phyloP scores from a whole-genome alignment of 2,113 vertebrate species.

The Brachyistius frenatus region DNA sequence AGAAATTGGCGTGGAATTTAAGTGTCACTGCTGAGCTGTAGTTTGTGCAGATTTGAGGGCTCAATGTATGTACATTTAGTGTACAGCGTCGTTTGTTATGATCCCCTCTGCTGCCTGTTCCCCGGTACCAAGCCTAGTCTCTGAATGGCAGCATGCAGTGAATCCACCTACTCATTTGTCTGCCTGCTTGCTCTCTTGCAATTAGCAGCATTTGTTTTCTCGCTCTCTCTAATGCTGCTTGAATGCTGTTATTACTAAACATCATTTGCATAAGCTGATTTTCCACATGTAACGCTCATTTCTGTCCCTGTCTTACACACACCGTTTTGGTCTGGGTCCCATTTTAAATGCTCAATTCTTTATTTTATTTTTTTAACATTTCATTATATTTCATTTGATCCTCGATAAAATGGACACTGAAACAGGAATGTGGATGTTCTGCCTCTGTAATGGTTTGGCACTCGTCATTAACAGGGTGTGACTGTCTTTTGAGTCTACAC shows the following conservation, averaged over 20 bases:
- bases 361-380: background rate
- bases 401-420: constrained; percentile 56
- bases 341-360: constrained; percentile 45
- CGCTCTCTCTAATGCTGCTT: constrained; percentile 57
- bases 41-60: constrained; percentile 15
- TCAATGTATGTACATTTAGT: constrained; percentile 26
- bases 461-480: constrained; percentile 31
- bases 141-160: constrained; percentile 55
- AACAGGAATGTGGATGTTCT: constrained; percentile 24
- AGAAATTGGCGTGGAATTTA: constrained; percentile 9
- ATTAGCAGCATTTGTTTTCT: constrained; percentile 66
- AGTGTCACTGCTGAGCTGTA: constrained; percentile 15
- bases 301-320: constrained; percentile 45
- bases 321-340: constrained; percentile 43
- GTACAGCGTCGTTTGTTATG: constrained; percentile 20
- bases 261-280: constrained; percentile 79
- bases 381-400: constrained; percentile 6
- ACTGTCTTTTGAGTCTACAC: constrained; percentile 37
- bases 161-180: constrained; percentile 62
- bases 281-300: constrained; percentile 65
- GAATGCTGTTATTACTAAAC: constrained; percentile 74
- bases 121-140: constrained; percentile 16
- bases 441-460: constrained; percentile 25
- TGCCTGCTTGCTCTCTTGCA: constrained; percentile 57
- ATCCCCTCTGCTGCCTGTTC: background rate